These are phyloP conservation scores for Lates calcarifer DNA, from an alignment of 2,113 vertebrate species.

Conservation along the genomic window DNA sequence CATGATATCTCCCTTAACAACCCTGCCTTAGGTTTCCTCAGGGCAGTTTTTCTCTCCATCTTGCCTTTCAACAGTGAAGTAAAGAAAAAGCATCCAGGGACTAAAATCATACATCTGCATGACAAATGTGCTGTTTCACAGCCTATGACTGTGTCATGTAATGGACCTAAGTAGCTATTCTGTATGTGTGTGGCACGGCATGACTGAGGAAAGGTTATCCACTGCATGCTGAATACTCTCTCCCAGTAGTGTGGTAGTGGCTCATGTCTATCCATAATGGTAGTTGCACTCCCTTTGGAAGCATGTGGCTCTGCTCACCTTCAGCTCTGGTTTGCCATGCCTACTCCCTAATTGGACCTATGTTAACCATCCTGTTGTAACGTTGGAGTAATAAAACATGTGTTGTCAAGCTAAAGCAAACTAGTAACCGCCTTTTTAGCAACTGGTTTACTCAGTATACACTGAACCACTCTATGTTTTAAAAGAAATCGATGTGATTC, in stretches of 20 bases:
- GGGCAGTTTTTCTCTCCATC: constrained; percentile 17
- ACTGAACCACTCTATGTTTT: background rate
- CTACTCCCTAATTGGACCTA: background rate
- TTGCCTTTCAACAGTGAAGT: constrained; percentile 10
- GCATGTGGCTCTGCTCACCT: background rate
- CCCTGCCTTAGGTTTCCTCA: constrained; percentile 21
- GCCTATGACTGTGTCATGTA: constrained; percentile 4
- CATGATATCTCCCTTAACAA: constrained; percentile 15
- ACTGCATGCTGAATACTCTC: background rate
- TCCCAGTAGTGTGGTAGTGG: background rate
- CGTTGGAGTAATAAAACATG: background rate
- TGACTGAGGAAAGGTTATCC: background rate
- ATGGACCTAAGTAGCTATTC: constrained; percentile 25
- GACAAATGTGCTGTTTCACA: constrained; percentile 44
- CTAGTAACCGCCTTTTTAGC: background rate
- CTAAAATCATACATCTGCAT: constrained; percentile 40
- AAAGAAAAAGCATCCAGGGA: constrained; percentile 2
- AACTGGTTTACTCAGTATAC: background rate
- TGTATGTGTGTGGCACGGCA: background rate
- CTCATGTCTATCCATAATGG: background rate
- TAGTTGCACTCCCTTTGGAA: background rate
- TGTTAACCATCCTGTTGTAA: background rate
- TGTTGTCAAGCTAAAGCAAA: background rate
- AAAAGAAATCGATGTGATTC: background rate
- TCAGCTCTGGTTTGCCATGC: background rate